Evolutionary conservation across 2,113 vertebrate species (phyloP).

Genomic region (Coptodon bakossiorum): DNA sequence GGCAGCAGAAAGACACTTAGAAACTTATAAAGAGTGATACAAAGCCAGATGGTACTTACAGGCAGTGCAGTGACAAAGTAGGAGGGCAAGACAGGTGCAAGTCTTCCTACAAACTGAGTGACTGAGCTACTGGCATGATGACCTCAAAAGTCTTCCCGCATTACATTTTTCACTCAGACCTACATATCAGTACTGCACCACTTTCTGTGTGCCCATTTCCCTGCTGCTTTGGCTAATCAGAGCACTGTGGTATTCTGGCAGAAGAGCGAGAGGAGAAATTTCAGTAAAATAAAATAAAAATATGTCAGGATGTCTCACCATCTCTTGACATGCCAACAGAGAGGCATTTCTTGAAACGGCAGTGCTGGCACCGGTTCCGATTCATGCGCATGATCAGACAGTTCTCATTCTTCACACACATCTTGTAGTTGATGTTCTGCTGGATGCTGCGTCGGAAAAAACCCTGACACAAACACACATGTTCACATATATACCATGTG

Average conservation of each 20-base stretch:
- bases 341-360: conserved; percentile 80
- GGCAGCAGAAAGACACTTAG: conserved; percentile 31
- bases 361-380: conserved; percentile 79
- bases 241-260: conserved; percentile 24
- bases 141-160: conserved; percentile 53
- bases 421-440: conserved; percentile 81
- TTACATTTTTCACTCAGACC: conserved; percentile 48
- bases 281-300: not conserved
- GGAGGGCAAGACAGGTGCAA: conserved; percentile 18
- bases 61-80: not conserved
- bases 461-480: conserved; percentile 54
- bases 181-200: conserved; percentile 10
- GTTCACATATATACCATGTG: not conserved
- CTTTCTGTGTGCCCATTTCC: not conserved
- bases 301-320: conserved; percentile 66
- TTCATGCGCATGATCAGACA: conserved; percentile 81
- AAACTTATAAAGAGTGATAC: conserved; percentile 25
- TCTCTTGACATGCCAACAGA: conserved; percentile 80
- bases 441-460: conserved; percentile 81
- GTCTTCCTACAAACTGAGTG: conserved; percentile 12
- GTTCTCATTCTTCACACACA: conserved; percentile 79
- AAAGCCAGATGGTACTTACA: conserved; percentile 21
- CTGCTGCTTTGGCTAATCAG: conserved; percentile 33
- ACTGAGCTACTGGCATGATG: conserved; percentile 56
- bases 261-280: not conserved